Evolutionary conservation across 2,797 vertebrate genomes (phyloP).

Genomic region (Graptemys geographica): DNA sequence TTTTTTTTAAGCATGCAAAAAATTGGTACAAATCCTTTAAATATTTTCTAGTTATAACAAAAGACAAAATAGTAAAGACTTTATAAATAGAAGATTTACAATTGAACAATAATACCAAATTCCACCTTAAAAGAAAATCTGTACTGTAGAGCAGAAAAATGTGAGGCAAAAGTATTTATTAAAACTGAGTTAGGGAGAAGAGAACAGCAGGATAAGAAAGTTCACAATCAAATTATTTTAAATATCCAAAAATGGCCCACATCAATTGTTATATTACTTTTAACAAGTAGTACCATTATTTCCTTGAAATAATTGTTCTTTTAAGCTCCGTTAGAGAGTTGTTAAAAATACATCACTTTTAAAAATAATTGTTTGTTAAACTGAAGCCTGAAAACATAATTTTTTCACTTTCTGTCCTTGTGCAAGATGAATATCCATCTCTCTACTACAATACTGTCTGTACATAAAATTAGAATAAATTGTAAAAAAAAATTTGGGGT

Average conservation of each 20-base stretch:
- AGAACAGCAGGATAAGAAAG: constrained; percentile 66
- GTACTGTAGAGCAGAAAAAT: constrained; percentile 58
- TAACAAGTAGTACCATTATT: constrained; percentile 45
- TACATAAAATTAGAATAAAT: constrained; percentile 44
- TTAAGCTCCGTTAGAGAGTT: constrained; percentile 42
- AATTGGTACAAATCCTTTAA: constrained; percentile 28
- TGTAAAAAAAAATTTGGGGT: constrained; percentile 50
- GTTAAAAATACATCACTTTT: constrained; percentile 51
- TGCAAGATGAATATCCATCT: constrained; percentile 38
- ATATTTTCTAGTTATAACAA: constrained; percentile 54
- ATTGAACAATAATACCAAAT: constrained; percentile 64
- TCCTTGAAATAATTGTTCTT: constrained; percentile 16
- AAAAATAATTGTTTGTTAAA: constrained; percentile 18
- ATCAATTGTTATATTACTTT: constrained; percentile 60
- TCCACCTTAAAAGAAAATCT: constrained; percentile 13
- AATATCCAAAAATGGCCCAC: constrained; percentile 60
- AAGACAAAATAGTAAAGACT: constrained; percentile 68
- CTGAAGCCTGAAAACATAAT: not conserved
- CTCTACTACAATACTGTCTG: constrained; percentile 57
- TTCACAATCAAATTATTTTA: constrained; percentile 70
- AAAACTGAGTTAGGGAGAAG: constrained; percentile 70
- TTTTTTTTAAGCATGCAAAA: constrained; percentile 48
- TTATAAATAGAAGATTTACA: constrained; percentile 50
- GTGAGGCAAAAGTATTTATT: constrained; percentile 70
- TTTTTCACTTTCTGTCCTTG: constrained; percentile 4